phyloP scores from a whole-genome alignment of 2,113 vertebrate species.

The Phaetusa simplex region DNA sequence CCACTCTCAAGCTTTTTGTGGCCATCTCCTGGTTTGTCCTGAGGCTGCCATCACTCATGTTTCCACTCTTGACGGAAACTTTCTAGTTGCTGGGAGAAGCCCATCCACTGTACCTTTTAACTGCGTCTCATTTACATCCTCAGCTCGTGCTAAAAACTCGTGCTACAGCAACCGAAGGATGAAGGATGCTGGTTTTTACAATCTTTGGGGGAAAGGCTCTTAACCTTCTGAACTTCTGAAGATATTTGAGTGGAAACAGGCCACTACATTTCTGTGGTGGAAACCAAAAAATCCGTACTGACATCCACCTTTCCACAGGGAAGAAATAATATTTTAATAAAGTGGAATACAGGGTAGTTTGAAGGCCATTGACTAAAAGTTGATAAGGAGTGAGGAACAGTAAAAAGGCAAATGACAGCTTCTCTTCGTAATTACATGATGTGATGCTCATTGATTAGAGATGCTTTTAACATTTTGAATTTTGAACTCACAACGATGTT shows the following conservation, averaged over 20 bases:
- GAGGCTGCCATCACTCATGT: rapidly evolving
- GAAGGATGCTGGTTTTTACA: background rate
- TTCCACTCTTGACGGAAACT: background rate
- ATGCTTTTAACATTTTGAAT: background rate
- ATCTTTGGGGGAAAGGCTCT: background rate
- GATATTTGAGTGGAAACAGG: background rate
- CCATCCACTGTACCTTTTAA: background rate
- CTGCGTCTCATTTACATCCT: background rate
- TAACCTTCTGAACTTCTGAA: background rate
- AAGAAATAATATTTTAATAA: background rate
- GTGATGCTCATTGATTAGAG: background rate
- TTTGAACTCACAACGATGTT: background rate
- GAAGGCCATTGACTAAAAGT: background rate
- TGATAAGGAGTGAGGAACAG: background rate
- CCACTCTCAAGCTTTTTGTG: background rate
- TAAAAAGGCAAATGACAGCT: background rate
- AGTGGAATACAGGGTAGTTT: background rate
- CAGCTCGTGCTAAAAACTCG: background rate
- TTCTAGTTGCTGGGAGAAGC: background rate
- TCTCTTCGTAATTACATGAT: background rate
- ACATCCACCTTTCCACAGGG: background rate
- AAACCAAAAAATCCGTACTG: background rate
- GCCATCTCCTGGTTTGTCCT: background rate
- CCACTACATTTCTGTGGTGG: background rate
- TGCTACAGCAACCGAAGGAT: background rate